Evolutionary conservation across 2,888 invertebrate species (phyloP).

Genomic region (Acanthococcus lagerstroemiae): DNA sequence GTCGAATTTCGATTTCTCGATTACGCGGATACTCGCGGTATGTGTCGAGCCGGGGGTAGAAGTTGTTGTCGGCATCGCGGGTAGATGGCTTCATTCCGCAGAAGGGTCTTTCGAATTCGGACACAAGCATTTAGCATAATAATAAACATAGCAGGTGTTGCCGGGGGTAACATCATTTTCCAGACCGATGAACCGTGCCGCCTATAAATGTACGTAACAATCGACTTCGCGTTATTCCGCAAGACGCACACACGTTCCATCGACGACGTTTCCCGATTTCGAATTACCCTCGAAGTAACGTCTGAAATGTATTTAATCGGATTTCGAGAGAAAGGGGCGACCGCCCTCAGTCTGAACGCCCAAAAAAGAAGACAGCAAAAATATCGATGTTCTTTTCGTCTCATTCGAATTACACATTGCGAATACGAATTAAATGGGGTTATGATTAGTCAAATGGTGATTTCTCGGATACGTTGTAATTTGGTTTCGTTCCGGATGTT

Average conservation of each 20-base stretch:
- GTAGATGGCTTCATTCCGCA: no score
- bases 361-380: not conserved
- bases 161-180: slow-evolving; percentile 13
- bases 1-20: no score
- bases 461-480: no score
- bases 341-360: not conserved
- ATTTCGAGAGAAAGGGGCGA: not conserved
- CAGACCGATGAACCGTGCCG: slow-evolving; percentile 21
- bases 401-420: not conserved
- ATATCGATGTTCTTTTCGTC: not conserved
- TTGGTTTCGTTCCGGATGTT: no score
- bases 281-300: not conserved
- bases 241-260: not conserved
- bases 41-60: no score
- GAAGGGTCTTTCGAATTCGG: no score
- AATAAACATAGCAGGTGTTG: not conserved
- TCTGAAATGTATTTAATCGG: not conserved
- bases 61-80: no score
- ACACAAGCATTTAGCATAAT: not conserved
- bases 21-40: no score
- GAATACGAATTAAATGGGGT: no score
- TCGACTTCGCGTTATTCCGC: not conserved
- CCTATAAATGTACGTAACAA: no score
- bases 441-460: no score
- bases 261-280: not conserved